Base-by-base conservation (phyloP, 2,888 invertebrate genomes). In the Bellardia bayeri region DNA sequence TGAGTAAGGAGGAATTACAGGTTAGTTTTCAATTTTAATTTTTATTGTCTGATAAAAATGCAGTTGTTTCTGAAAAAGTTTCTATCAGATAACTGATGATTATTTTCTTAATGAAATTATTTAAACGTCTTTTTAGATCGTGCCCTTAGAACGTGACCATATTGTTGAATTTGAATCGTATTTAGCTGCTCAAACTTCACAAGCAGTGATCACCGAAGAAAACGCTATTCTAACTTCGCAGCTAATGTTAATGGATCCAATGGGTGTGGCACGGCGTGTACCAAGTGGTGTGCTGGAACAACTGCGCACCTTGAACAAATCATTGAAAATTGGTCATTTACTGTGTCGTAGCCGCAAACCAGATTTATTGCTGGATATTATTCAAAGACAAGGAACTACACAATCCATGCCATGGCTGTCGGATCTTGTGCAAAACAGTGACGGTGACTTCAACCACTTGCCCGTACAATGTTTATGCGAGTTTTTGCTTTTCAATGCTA, bases 401-500 rank as follows among this genome's bases (percentile, higher is more conserved):
- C 97, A 98, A 89, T 98, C 98, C 58, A 98, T 99, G 98, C 98
- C 99, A 4, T 99, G 99, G 99, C 94, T 99, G 87, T 98, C 98
- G 9, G 98, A 98, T 93, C 94, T 99, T 86, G 97, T 99, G 14
- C 97, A 98, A 90, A 98, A 97, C 90, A 98, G 97, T 89, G 98
- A 98, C 91, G 97, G 92, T 3, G 94, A 94, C 78, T 94, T 94
- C 89, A 97, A 97, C 91, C 97, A 98, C 90, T 94, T 99, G 30
- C 99, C 99, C 0, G 98, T 99, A n/a, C 99, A 99, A 92, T 99
- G 99, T 92, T 95, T 99, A 71, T 99, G 99, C 94, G 99, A 99
- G 94, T 99, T 99, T 94, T 95, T 99, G 71, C 95, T 98, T 2
- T 96, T 96, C 87, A 95, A 95, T 79, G 94, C 95, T 0, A 94